Evolutionary conservation across 1,140 invertebrate genomes (phyloP).

Genomic region (Anastrepha ludens): DNA sequence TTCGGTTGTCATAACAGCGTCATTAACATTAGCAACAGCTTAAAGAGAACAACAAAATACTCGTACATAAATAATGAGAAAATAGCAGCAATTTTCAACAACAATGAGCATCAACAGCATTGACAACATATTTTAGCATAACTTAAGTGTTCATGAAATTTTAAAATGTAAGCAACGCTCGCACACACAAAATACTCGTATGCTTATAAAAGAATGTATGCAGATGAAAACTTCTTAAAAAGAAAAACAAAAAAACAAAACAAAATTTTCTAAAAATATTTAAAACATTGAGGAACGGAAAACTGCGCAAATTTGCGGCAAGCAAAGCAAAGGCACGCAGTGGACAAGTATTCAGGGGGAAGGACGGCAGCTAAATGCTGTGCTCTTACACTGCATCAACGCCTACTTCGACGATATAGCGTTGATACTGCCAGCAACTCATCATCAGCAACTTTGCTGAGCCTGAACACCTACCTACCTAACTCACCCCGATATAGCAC

Average conservation of each 20-base stretch:
- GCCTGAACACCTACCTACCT: not conserved
- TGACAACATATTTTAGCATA: constrained; percentile 48
- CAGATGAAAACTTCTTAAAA: not conserved
- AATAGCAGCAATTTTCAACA: not conserved
- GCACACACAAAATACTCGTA: not conserved
- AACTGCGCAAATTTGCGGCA: not conserved
- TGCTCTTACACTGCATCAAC: not conserved
- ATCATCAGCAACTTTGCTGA: not conserved
- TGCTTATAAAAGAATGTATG: not conserved
- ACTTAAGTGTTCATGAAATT: constrained; percentile 19
- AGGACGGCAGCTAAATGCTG: not conserved
- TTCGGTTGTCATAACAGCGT: not conserved
- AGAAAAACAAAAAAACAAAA: not conserved
- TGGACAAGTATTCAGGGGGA: not conserved
- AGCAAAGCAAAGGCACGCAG: not conserved
- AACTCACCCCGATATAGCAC: not conserved
- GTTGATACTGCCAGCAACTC: not conserved
- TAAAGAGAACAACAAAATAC: constrained; percentile 7
- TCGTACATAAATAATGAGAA: not conserved
- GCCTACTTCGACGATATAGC: not conserved
- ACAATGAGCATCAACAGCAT: not conserved
- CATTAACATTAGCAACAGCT: constrained; percentile 19
- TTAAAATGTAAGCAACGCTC: constrained; percentile 19
- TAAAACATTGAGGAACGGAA: not conserved
- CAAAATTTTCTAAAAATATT: not conserved